phyloP scores from a whole-genome alignment of 2,888 invertebrate genomes.

The Hipparchia sbordonii region DNA sequence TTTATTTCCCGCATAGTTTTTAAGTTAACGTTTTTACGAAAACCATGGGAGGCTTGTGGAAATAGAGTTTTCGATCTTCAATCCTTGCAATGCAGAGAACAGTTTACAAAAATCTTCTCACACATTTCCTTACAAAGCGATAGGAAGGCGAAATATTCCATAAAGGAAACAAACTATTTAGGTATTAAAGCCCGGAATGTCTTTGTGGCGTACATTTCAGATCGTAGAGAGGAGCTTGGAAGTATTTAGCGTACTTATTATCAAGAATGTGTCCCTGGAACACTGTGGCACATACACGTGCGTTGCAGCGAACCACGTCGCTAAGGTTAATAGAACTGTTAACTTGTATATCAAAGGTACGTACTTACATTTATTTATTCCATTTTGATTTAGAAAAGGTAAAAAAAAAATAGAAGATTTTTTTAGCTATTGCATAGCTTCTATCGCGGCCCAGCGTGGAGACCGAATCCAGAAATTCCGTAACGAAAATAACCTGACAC shows the following conservation, averaged over 20 bases:
- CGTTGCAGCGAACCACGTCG: conserved; percentile 88
- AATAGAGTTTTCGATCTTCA: no score
- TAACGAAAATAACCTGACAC: no score
- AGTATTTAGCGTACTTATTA: conserved; percentile 87
- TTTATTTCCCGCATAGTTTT: no score
- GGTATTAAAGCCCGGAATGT: conserved; percentile 32
- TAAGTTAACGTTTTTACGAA: no score
- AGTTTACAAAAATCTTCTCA: conserved; percentile 23
- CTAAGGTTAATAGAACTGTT: conserved; percentile 87
- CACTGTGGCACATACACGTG: conserved; percentile 89
- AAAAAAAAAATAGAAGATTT: no score
- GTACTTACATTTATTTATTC: conserved; percentile 17
- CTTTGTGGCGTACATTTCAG: conserved; percentile 53
- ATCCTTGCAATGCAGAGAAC: neutral
- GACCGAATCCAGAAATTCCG: no score
- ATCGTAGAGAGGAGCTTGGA: conserved; percentile 86
- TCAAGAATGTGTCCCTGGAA: conserved; percentile 87
- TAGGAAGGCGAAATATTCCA: conserved; percentile 21
- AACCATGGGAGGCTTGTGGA: no score
- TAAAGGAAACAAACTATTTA: conserved; percentile 23
- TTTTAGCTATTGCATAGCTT: no score
- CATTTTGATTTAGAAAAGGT: no score
- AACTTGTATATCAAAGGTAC: conserved; percentile 89
- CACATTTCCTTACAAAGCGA: conserved; percentile 14
- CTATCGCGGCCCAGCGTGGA: no score